Evolutionary conservation across 2,113 vertebrate species (phyloP), one percentile per base, ranked within the genome.

Genomic region (Tychaedon coryphoeus): DNA sequence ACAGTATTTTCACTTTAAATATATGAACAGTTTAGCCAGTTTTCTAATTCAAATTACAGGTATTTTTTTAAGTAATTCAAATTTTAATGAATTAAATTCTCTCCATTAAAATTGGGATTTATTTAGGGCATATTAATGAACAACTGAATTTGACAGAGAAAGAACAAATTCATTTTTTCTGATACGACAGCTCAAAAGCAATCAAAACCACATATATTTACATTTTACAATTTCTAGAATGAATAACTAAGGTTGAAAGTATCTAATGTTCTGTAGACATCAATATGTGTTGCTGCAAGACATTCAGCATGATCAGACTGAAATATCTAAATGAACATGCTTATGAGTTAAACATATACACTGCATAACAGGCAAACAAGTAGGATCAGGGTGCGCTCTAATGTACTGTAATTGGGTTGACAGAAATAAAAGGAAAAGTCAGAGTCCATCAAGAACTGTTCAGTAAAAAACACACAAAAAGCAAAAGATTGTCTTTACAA

Each of bases 371-470:
- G 96, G 97, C 98, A 95, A 86, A 88, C 97, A 97, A 97, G 96
- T 93, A 92, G 48, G 91, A 94, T 97, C 95, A 93, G 94, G 95
- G 92, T 95, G 97, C 89, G 92, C 95, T 82, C 94, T 95, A 93
- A 96, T 91, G 97, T 95, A 96, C 96, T 93, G 95, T 98, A 98
- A 98, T 98, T 98, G 98, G 85, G 96, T 97, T 98, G 98, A 98
- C 98, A 98, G 98, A 98, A 98, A 98, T 97, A 98, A 98, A 98
- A 98, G 97, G 98, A 98, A 98, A 98, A 98, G 98, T 98, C 96
- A 98, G 96, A 98, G 98, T 97, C 97, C 97, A 98, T 98, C 98
- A 98, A 98, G 98, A 98, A 98, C 96, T 98, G 96, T 97, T 98
- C 97, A 96, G 98, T 97, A 98, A 98, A 98, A 97, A 98, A 86